Percentiles rank a stretch among this genome's conserved stretches.
Conservation (phyloP, 35 echinoderm and acorn worm species). For the Apostichopus parvimensis region DNA sequence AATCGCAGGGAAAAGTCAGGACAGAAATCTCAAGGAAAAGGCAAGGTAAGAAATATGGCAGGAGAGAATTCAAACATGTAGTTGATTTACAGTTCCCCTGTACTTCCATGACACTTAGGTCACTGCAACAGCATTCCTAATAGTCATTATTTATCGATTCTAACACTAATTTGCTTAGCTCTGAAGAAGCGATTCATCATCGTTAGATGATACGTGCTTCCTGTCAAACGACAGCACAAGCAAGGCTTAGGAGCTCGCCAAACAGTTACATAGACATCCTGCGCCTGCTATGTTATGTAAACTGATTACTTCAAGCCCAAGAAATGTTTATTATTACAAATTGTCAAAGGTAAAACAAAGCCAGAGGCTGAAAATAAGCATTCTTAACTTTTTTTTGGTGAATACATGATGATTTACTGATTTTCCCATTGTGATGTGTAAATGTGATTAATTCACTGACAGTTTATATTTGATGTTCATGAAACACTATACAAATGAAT, state of each 20-base stretch:
- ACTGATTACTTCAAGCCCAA: not conserved
- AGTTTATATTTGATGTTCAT: not conserved
- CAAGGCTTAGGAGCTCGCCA: not conserved
- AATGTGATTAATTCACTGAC: not conserved
- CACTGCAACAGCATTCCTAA: conserved; percentile 1
- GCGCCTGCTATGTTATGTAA: not conserved
- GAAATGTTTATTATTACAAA: conserved; percentile 19
- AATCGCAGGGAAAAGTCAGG: not conserved
- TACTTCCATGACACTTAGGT: not conserved
- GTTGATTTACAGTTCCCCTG: not conserved
- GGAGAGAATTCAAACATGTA: not conserved
- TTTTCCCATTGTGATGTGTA: not conserved
- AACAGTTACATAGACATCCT: not conserved
- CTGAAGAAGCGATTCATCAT: not conserved
- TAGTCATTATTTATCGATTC: conserved; percentile 19
- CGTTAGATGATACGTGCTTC: not conserved
- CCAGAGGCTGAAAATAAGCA: not conserved
- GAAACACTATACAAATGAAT: not conserved
- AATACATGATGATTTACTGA: not conserved
- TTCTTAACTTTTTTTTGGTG: too few relatives aligned
- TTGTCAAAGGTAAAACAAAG: not conserved
- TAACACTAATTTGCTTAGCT: conserved; percentile 18
- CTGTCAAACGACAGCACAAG: not conserved
- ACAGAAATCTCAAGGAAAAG: not conserved
- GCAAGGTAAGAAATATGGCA: not conserved